Evolutionary conservation across 2,113 vertebrate genomes (phyloP).

Genomic region (Bufo bufo): DNA sequence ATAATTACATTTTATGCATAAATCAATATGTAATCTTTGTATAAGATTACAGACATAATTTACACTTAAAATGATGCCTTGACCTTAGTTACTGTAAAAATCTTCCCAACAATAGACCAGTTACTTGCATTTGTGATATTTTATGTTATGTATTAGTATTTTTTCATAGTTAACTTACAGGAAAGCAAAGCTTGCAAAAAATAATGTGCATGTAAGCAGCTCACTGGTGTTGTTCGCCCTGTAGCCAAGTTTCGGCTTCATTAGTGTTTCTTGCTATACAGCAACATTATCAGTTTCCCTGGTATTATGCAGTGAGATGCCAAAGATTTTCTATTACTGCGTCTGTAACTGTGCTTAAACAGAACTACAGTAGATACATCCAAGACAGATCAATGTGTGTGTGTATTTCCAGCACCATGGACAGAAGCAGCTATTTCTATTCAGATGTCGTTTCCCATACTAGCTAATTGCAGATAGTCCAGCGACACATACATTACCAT

Average conservation of each 20-base stretch:
- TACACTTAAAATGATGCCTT: not conserved
- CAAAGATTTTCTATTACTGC: conserved; percentile 22
- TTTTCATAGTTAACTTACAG: conserved; percentile 9
- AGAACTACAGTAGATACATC: not conserved
- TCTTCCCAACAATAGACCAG: not conserved
- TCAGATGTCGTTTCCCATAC: too few species aligned
- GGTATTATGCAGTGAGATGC: conserved; percentile 24
- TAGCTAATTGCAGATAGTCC: not conserved
- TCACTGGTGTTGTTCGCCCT: conserved; percentile 24
- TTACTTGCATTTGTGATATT: not conserved
- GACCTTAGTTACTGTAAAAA: not conserved
- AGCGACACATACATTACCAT: not conserved
- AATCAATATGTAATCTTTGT: not conserved
- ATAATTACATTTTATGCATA: not conserved
- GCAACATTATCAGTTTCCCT: conserved; percentile 44
- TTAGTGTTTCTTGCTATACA: conserved; percentile 29
- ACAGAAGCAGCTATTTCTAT: not conserved
- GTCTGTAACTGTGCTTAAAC: conserved; percentile 26
- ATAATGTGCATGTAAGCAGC: conserved; percentile 7
- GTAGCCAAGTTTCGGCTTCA: conserved; percentile 42
- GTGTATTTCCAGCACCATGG: conserved; percentile 30
- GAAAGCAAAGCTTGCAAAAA: not conserved
- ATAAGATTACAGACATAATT: not conserved
- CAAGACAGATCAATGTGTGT: not conserved
- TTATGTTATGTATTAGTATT: not conserved